A percentile compares a stretch with the other conserved stretches of the same genome.
phyloP scores from a whole-genome alignment of 2,797 vertebrate species.

The Tangara arthus region DNA sequence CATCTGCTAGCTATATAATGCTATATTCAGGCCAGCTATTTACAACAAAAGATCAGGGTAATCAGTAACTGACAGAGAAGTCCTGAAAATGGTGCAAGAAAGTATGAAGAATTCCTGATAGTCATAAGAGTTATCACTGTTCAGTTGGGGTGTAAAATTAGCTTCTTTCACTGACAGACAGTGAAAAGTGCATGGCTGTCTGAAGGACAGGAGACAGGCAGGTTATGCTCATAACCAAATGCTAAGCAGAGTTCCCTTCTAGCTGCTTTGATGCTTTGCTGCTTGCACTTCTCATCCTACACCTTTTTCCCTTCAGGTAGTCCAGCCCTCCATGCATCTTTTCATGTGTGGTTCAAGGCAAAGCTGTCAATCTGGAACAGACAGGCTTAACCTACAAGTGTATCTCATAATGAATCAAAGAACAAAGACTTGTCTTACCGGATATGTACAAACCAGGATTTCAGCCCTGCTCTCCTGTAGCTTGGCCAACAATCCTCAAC shows the following conservation, averaged over 20 bases:
- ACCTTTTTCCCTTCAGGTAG: not conserved
- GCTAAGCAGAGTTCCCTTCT: not conserved
- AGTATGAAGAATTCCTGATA: not conserved
- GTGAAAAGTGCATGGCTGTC: not conserved
- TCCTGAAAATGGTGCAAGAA: not conserved
- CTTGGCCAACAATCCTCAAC: slow-evolving; percentile 26
- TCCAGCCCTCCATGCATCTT: not conserved
- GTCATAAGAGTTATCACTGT: not conserved
- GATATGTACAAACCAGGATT: slow-evolving; percentile 4
- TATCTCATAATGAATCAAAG: slow-evolving; percentile 10
- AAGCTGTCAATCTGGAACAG: slow-evolving; percentile 3
- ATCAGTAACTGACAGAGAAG: not conserved
- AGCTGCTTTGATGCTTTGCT: not conserved
- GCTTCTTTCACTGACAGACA: not conserved
- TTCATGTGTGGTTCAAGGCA: not conserved
- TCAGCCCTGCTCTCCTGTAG: slow-evolving; percentile 2
- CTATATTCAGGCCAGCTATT: not conserved
- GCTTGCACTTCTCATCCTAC: not conserved
- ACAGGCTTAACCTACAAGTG: not conserved
- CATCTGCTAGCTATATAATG: not conserved
- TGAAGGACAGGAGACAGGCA: not conserved
- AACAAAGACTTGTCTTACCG: slow-evolving; percentile 26
- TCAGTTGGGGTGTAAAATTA: not conserved
- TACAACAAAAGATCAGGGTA: not conserved
- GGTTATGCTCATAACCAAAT: not conserved